These are phyloP conservation scores for Boloria selene DNA, from an alignment of 2,888 invertebrate species.

Conservation along the genomic window DNA sequence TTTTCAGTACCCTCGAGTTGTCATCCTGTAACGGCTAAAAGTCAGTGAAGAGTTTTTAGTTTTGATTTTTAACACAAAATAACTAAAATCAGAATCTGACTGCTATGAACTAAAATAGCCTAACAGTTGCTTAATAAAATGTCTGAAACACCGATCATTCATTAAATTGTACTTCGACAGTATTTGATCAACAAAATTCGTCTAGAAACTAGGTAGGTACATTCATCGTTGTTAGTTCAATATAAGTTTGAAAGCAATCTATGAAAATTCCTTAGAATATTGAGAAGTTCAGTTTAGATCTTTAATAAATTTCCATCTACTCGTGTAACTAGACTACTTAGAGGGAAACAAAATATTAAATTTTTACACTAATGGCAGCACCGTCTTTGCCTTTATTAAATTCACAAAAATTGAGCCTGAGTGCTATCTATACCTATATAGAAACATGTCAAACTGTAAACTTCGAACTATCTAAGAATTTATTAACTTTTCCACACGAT, in stretches of 20 bases:
- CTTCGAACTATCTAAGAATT: too few species aligned
- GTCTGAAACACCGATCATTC: neutral
- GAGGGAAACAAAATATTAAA: neutral
- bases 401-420: too few species aligned
- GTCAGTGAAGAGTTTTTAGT: too few species aligned
- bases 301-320: slow-evolving; percentile 5
- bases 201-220: slow-evolving; percentile 2
- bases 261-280: slow-evolving; percentile 7
- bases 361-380: too few species aligned
- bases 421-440: too few species aligned
- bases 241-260: slow-evolving; percentile 19
- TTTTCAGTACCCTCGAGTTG: neutral
- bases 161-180: slow-evolving; percentile 3
- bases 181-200: slow-evolving; percentile 6
- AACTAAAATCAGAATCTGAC: too few species aligned
- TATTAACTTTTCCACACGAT: too few species aligned
- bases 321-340: slow-evolving; percentile 4
- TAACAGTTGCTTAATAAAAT: neutral
- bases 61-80: too few species aligned
- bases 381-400: too few species aligned
- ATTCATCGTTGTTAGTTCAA: neutral
- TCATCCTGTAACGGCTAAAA: too few species aligned
- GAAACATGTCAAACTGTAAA: too few species aligned
- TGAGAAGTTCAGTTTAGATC: slow-evolving; percentile 1
- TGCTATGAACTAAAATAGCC: too few species aligned